phyloP scores from a whole-genome alignment of 2,797 vertebrate species.

The Nasua narica region DNA sequence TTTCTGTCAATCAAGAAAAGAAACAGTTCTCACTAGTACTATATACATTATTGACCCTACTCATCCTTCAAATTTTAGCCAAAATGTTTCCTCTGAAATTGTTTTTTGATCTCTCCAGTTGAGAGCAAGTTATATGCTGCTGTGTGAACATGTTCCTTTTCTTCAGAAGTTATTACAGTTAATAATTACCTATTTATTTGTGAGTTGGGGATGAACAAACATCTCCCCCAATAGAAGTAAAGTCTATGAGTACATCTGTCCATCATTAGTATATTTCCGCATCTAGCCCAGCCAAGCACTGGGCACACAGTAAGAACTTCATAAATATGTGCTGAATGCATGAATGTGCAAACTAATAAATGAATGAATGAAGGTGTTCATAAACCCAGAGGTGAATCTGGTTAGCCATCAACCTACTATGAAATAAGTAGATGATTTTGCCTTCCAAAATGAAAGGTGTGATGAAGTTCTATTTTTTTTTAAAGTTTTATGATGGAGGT shows the following conservation, averaged over 20 bases:
- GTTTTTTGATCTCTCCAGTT: background rate
- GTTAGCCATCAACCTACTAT: background rate
- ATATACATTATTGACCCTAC: background rate
- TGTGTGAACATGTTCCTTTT: background rate
- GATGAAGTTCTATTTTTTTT: background rate
- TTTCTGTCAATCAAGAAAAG: slow-evolving; percentile 1
- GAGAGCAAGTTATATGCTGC: background rate
- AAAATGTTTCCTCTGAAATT: background rate
- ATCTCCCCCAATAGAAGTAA: background rate
- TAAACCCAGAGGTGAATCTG: background rate
- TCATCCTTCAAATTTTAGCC: background rate
- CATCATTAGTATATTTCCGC: background rate
- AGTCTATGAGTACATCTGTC: background rate
- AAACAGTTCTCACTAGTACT: background rate
- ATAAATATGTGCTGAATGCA: background rate
- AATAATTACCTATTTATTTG: background rate
- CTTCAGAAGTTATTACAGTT: background rate
- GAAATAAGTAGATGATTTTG: background rate
- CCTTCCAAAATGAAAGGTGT: background rate
- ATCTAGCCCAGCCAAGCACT: background rate
- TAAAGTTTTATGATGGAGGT: no score
- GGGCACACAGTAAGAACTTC: background rate
- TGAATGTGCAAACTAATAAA: background rate
- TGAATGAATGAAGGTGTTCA: background rate
- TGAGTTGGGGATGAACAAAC: background rate